Percentiles rank a stretch among this genome's conserved stretches.
Conservation (phyloP, 1,140 invertebrate species). For the Drosophila murphyi region DNA sequence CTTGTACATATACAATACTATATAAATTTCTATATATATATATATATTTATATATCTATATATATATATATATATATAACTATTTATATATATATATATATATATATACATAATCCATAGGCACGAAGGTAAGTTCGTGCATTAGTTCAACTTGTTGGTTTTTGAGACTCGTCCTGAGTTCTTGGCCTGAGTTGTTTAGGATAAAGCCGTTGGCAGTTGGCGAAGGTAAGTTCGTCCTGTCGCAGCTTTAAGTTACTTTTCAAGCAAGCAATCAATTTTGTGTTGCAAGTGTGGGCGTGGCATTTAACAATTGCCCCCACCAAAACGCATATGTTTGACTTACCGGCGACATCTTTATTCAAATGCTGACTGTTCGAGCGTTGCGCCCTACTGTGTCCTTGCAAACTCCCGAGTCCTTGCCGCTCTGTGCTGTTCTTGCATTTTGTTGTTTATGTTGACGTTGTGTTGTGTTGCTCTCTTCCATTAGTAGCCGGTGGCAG, state of each 20-base stretch:
- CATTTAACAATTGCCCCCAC: conserved; percentile 12
- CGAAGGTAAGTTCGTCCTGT: conserved; percentile 79
- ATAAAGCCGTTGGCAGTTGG: conserved; percentile 52
- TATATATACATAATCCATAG: conserved; percentile 37
- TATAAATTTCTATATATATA: conserved; percentile 10
- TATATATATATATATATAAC: conserved; percentile 1
- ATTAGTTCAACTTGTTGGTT: conserved; percentile 43
- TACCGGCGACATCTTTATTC: conserved; percentile 79
- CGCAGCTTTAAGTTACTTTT: conserved; percentile 67
- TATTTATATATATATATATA: neutral
- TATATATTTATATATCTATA: conserved; percentile 2
- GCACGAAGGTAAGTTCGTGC: conserved; percentile 82
- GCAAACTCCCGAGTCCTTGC: conserved; percentile 31
- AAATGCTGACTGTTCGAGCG: conserved; percentile 60
- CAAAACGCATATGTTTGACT: conserved; percentile 65
- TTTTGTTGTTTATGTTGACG: conserved; percentile 17
- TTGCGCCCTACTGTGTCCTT: conserved; percentile 7
- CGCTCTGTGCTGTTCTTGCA: neutral
- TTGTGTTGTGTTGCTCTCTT: conserved; percentile 8
- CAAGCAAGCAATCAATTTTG: conserved; percentile 56
- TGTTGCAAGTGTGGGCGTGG: conserved; percentile 60
- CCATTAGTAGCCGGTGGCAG: conserved; percentile 52
- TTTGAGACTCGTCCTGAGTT: conserved; percentile 35
- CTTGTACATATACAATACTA: conserved; percentile 49
- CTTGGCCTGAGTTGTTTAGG: conserved; percentile 50